Conservation (phyloP, 1,140 invertebrate genomes). For the Bicyclus anynana region DNA sequence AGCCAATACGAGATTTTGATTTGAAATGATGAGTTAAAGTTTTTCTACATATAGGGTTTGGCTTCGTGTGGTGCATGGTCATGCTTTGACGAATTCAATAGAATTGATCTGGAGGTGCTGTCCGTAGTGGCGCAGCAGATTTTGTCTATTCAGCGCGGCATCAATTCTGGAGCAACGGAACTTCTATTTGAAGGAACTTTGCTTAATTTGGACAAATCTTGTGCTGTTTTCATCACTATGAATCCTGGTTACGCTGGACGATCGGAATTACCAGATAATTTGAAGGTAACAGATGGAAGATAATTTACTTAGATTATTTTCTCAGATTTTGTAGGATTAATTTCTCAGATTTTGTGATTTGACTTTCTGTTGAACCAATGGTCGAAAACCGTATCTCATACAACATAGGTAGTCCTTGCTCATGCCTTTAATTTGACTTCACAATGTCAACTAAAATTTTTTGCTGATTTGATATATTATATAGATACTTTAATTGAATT, state of each 20-base stretch:
- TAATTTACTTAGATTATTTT: too few relatives aligned
- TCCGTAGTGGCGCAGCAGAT: conserved; percentile 97
- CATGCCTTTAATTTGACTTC: too few relatives aligned
- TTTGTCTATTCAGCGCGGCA: conserved; percentile 85
- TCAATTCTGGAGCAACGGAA: conserved; percentile 85
- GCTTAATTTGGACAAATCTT: conserved; percentile 91
- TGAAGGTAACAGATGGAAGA: conserved; percentile 83
- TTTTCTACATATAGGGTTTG: conserved; percentile 80
- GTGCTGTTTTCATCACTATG: conserved; percentile 98
- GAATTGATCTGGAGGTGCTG: conserved; percentile 90
- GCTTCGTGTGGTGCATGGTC: conserved; percentile 97
- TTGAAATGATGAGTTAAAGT: too few relatives aligned
- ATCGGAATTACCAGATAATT: conserved; percentile 94
- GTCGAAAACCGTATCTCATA: too few relatives aligned
- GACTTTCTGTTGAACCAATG: too few relatives aligned
- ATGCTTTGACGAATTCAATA: conserved; percentile 97
- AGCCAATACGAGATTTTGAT: too few relatives aligned
- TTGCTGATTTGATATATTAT: too few relatives aligned
- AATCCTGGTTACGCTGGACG: conserved; percentile 96
- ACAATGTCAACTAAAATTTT: too few relatives aligned
- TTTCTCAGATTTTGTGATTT: too few relatives aligned
- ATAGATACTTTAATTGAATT: too few relatives aligned
- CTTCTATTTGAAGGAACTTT: conserved; percentile 94
- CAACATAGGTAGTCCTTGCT: too few relatives aligned
- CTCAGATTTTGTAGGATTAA: too few relatives aligned